Conservation (phyloP, 2,888 invertebrate species). For the Meghimatium bilineatum region DNA sequence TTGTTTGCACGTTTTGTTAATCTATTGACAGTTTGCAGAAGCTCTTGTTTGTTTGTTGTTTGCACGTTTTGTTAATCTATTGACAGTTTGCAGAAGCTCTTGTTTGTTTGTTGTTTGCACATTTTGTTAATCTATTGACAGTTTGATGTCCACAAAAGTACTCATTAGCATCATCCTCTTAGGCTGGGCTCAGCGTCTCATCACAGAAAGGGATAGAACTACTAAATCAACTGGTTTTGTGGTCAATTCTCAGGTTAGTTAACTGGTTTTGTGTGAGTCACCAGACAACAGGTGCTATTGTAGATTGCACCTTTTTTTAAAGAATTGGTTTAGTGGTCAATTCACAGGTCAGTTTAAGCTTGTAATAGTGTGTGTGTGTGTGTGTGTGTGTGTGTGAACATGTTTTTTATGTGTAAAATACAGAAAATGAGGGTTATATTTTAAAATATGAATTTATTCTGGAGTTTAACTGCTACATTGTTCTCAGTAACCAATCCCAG, state of each 20-base stretch:
- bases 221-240: slow-evolving; percentile 41
- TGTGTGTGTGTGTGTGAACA: too few species aligned
- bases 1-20: too few species aligned
- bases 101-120: neutral
- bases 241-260: slow-evolving; percentile 46
- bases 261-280: neutral
- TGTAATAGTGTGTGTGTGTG: too few species aligned
- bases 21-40: neutral
- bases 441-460: too few species aligned
- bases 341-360: too few species aligned
- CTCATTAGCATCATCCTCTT: slow-evolving; percentile 92
- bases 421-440: too few species aligned
- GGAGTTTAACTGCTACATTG: too few species aligned
- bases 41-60: neutral
- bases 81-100: neutral
- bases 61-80: slow-evolving; percentile 31
- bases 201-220: slow-evolving; percentile 35
- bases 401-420: too few species aligned
- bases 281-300: neutral
- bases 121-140: slow-evolving; percentile 56
- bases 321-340: too few species aligned
- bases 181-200: slow-evolving; percentile 82
- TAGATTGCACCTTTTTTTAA: too few species aligned
- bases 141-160: slow-evolving; percentile 79
- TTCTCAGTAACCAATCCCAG: too few species aligned